Percentiles rank a stretch among this genome's conserved stretches.
Conservation (phyloP, 2,113 vertebrate species). For the Haliaeetus leucogaster region DNA sequence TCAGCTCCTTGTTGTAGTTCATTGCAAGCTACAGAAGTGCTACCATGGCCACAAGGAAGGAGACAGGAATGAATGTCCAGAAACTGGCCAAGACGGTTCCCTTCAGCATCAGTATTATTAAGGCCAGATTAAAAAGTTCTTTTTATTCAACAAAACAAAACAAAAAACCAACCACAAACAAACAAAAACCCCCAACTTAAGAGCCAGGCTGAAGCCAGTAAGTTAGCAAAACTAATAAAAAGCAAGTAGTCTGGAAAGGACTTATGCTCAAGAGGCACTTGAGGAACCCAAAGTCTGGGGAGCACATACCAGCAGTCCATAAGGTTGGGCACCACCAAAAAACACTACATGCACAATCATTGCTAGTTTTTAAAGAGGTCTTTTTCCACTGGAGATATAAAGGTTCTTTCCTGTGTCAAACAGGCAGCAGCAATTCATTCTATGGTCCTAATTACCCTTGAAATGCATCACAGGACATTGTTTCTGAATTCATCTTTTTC, state of each 20-base stretch:
- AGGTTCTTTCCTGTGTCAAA: neutral
- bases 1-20: neutral
- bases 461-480: neutral
- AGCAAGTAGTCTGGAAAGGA: neutral
- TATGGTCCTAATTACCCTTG: neutral
- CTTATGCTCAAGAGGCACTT: neutral
- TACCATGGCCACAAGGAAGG: neutral
- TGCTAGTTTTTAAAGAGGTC: neutral
- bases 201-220: neutral
- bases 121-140: neutral
- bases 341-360: accelerated
- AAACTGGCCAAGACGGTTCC: neutral
- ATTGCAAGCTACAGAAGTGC: neutral
- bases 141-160: neutral
- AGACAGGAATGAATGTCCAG: neutral
- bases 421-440: neutral
- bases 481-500: neutral
- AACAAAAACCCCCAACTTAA: neutral
- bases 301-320: neutral
- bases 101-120: neutral
- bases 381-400: neutral
- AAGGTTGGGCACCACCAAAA: neutral
- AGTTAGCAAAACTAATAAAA: neutral
- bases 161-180: neutral
- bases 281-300: neutral